A percentile compares a stretch with the other conserved stretches of the same genome.
Conservation (phyloP, 2,797 vertebrate species). For the Myotis pilosus region DNA sequence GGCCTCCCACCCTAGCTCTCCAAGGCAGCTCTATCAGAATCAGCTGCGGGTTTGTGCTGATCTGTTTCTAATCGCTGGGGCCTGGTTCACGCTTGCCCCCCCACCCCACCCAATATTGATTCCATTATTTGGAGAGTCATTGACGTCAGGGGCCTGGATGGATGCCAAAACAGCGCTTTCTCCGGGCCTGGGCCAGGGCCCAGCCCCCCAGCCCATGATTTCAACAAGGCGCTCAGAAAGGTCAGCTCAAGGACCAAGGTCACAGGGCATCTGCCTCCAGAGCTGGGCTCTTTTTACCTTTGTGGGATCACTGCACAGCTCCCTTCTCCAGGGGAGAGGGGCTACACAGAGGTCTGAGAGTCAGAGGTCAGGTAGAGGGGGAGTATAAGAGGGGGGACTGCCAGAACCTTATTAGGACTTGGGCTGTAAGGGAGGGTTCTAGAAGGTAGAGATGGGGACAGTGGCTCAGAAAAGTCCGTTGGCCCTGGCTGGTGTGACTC, state of each 20-base stretch:
- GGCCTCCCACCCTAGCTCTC: constrained; percentile 60
- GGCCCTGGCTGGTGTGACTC: not conserved
- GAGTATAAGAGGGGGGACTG: not conserved
- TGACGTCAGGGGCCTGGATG: constrained; percentile 77
- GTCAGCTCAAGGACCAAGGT: constrained; percentile 69
- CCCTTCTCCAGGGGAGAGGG: not conserved
- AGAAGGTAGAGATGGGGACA: not conserved
- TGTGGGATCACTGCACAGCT: not conserved
- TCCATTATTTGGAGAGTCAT: constrained; percentile 80
- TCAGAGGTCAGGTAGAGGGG: constrained; percentile 27
- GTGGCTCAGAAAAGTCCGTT: constrained; percentile 27
- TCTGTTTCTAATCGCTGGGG: constrained; percentile 80
- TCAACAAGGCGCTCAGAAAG: constrained; percentile 68
- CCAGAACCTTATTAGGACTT: not conserved
- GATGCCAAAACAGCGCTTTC: constrained; percentile 69
- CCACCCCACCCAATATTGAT: constrained; percentile 76
- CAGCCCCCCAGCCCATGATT: constrained; percentile 46
- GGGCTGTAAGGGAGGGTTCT: not conserved
- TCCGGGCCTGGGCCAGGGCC: constrained; percentile 61
- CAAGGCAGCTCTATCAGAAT: constrained; percentile 76
- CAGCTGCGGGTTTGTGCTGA: constrained; percentile 74
- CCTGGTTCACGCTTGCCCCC: constrained; percentile 71
- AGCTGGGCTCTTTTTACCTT: constrained; percentile 36
- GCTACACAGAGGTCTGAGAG: not conserved
- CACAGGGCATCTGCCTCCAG: constrained; percentile 56